Percentiles rank a stretch among this genome's conserved stretches.
These are phyloP conservation scores for Xanthorhoe spadicearia DNA, from an alignment of 2,888 invertebrate genomes.

Conservation along the genomic window DNA sequence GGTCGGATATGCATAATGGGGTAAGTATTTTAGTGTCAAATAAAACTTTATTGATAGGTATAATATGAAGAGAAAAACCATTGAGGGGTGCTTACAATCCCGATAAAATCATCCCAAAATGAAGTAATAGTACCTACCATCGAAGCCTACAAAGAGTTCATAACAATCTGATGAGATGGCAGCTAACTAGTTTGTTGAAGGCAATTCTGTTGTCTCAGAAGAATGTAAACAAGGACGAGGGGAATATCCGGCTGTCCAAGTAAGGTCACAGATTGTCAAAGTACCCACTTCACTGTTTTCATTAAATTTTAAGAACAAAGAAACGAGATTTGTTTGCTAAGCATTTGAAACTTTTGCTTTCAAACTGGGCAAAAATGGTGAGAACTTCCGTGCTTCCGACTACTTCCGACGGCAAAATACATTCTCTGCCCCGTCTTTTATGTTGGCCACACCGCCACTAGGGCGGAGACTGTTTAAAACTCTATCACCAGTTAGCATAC, in stretches of 20 bases:
- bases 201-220: constrained; percentile 9
- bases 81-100: background rate
- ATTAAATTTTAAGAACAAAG: background rate
- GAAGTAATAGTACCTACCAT: background rate
- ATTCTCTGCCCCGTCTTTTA: too few species aligned
- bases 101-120: background rate
- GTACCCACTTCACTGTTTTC: background rate
- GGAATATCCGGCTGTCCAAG: constrained; percentile 12
- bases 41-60: too few species aligned
- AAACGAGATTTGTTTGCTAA: background rate
- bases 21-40: too few species aligned
- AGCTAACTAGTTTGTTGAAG: background rate
- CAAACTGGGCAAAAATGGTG: background rate
- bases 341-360: background rate
- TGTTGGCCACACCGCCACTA: too few species aligned
- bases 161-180: background rate
- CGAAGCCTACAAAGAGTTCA: background rate
- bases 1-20: too few species aligned
- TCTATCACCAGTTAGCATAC: background rate
- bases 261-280: constrained; percentile 6
- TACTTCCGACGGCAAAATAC: too few species aligned
- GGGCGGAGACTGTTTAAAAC: too few species aligned
- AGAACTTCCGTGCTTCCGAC: too few species aligned
- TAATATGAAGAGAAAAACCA: background rate
- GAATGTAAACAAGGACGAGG: constrained; percentile 17